Evolutionary conservation across 2,113 vertebrate genomes (phyloP), one percentile per base, ranked within the genome.

Genomic region (Burhinus oedicnemus): DNA sequence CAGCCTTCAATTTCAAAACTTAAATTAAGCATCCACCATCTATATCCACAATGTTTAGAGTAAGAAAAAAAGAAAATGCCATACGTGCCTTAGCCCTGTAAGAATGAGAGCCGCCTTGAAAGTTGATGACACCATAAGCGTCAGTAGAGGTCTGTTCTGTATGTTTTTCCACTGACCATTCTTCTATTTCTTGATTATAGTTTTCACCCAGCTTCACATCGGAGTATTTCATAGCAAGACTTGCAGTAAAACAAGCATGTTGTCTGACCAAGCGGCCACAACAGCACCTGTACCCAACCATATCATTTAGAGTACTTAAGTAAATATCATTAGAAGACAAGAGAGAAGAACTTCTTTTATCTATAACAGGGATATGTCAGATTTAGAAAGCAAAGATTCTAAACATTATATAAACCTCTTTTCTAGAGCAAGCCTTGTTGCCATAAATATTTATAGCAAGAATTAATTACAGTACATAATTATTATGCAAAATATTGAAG

Each of bases 61-160:
- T 9, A 81, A 62, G 52, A 19, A 44, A 32, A 61, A 45, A 60
- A 26, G 25, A 61, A 81, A 78, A 60, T 0, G 1, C 70, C 83
- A 88, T 92, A 96, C 87, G 51, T 98, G 99, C 99, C 99, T 99
- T 99, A 97, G 99, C 99, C 98, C 99, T 99, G 98, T 99, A 99
- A 20, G 99, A 99, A 98, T 99, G 99, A 93, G 99, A 99, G 94
- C 99, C 99, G 90, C 99, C 99, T 99, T 99, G 99, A 96, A 99
- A 99, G 98, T 99, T 99, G 98, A 99, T 98, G 98, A 99, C 98
- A 86, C 99, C 99, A 29, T 99, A 99, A 96, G 99, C 99, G 95
- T 99, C 99, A 27, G 99, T 99, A 96, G 99, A 99, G 94, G 98
- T 99, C 93, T 99, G 98, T 96, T 99, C 99, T 32, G 99, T 99